Evolutionary conservation across 2,888 invertebrate species (phyloP), one percentile per base, ranked within the genome.

Genomic region (Miltochrista miniata): DNA sequence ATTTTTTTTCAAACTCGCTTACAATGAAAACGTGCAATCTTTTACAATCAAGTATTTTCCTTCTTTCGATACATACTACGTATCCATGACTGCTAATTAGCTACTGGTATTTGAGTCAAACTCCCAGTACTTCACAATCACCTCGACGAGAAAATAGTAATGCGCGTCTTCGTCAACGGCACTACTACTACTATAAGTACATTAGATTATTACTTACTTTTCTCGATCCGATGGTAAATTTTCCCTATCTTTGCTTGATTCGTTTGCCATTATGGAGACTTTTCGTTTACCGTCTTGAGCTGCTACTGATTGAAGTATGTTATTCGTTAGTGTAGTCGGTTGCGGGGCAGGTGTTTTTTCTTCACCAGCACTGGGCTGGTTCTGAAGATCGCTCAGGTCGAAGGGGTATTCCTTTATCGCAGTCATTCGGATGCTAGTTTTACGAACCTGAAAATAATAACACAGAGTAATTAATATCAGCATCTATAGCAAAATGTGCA

Each of bases 221-320:
- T 95, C 95, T 11, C 52, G 36, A 15, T 53, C 48, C 51, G 93
- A 95, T 1, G 92, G 94, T 45, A 91, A 85, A 79, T 95, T 95
- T 73, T 95, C 95, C 55, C 94, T 92, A 39, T 93, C 94, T 56
- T 93, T 92, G 61, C 92, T 91, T 12, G 77, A 79, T 63, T 76
- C 93, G 73, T 94, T 93, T 5, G 94, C 92, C 81, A 93, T 93
- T 56, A 94, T 94, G 69, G 94, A 94, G 11, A 94, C 94, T 76
- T 93, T 93, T 52, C 94, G 85, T 59, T 92, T 93, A 46, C 93
- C 93, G 59, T 87, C 87, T 10, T 75, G 70, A 4, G 76, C 72
- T 12, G 78, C 64, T 0, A 65, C 64, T 24, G 78, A 70, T 66
- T 51, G 11, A 9, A 58, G 60, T 12, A 35, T 48, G 37, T 51